A percentile compares a stretch with the other conserved stretches of the same genome.
Conservation (phyloP, 2,888 invertebrate genomes). For the Trimorus sp. region DNA sequence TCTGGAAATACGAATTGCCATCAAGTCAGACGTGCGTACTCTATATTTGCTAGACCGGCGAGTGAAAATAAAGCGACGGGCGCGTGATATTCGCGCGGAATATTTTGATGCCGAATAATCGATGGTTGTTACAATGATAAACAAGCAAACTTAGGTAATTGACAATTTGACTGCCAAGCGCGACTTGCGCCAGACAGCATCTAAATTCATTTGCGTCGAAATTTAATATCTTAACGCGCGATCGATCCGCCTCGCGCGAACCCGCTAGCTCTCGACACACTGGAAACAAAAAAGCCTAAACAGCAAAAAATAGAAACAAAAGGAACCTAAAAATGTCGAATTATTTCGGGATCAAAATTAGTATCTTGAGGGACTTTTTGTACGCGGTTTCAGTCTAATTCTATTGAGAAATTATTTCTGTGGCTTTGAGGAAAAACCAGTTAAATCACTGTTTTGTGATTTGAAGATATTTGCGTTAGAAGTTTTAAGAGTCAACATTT, state of each 20-base stretch:
- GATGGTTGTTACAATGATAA: slow-evolving; percentile 59
- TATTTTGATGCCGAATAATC: slow-evolving; percentile 56
- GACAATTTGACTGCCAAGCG: slow-evolving; percentile 61
- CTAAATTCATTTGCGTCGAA: slow-evolving; percentile 55
- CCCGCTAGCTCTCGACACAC: slow-evolving; percentile 22
- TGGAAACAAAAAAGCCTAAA: slow-evolving; percentile 9
- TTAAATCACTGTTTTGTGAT: too few relatives aligned
- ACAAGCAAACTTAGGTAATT: slow-evolving; percentile 58
- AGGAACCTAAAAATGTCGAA: not conserved
- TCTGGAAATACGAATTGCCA: slow-evolving; percentile 30
- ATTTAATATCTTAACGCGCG: slow-evolving; percentile 50
- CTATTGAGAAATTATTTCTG: too few relatives aligned
- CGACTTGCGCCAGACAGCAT: slow-evolving; percentile 52
- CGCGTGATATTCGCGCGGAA: slow-evolving; percentile 34
- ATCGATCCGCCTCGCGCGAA: slow-evolving; percentile 22
- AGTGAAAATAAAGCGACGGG: slow-evolving; percentile 50
- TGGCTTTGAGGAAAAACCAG: too few relatives aligned
- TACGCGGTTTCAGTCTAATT: too few relatives aligned
- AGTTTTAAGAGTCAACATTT: too few relatives aligned
- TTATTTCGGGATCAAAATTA: too few relatives aligned
- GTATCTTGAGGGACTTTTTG: too few relatives aligned
- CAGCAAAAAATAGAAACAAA: not conserved
- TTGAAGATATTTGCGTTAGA: too few relatives aligned
- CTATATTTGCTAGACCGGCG: slow-evolving; percentile 37
- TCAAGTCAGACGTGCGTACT: slow-evolving; percentile 25